Percentiles rank a stretch among this genome's conserved stretches.
phyloP scores from a whole-genome alignment of 2,113 vertebrate genomes.

The Lophura nycthemera region DNA sequence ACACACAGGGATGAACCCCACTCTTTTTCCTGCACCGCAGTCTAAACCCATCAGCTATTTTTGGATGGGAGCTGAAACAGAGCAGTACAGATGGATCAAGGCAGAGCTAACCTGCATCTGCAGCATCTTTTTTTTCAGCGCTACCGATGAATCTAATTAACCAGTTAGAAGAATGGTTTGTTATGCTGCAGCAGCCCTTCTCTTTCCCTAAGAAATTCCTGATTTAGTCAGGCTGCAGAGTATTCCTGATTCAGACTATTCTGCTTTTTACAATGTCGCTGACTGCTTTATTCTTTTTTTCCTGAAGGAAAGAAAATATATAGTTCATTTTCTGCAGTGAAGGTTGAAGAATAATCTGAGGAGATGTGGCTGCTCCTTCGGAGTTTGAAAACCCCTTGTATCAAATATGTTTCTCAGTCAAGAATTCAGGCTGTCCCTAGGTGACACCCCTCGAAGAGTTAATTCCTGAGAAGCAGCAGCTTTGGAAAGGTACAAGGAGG shows the following conservation, averaged over 20 bases:
- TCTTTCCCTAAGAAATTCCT: background rate
- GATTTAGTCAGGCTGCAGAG: background rate
- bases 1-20: conserved; percentile 32
- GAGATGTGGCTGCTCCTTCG: background rate
- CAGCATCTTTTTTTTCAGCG: conserved; percentile 41
- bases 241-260: background rate
- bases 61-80: conserved; percentile 59
- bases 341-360: background rate
- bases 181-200: background rate
- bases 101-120: conserved; percentile 66
- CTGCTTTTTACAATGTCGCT: background rate
- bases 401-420: background rate
- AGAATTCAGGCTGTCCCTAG: background rate
- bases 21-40: conserved; percentile 48
- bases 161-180: conserved; percentile 9
- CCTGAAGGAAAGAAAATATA: conserved; percentile 2
- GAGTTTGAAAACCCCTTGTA: background rate
- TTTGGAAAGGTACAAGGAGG: conserved; percentile 48
- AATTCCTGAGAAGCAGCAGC: conserved; percentile 59
- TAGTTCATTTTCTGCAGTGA: conserved; percentile 26
- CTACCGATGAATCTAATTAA: conserved; percentile 59
- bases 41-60: conserved; percentile 59
- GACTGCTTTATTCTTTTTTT: background rate
- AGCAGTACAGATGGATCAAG: conserved; percentile 38
- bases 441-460: conserved; percentile 49